phyloP scores from a whole-genome alignment of 1,140 invertebrate species.

The Thaumatotibia leucotreta region DNA sequence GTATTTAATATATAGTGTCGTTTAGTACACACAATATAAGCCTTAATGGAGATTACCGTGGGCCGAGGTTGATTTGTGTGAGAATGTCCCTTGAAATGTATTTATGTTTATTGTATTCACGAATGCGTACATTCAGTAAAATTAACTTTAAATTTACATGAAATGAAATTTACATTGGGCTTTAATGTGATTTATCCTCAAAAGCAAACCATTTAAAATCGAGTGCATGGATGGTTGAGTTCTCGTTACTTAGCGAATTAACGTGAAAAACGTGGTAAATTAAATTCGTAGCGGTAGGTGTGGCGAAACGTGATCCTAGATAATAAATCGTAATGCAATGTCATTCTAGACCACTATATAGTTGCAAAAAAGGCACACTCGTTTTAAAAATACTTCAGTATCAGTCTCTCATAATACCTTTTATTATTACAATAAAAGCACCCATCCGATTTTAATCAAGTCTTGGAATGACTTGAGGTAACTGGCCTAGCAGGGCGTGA shows the following conservation, averaged over 20 bases:
- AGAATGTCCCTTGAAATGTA: too few species aligned
- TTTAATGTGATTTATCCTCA: neutral
- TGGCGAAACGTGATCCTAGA: neutral
- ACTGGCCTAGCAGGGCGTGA: neutral
- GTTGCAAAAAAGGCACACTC: neutral
- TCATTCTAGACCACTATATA: neutral
- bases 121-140: neutral
- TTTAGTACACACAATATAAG: too few species aligned
- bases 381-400: neutral
- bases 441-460: neutral
- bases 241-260: neutral
- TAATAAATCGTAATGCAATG: neutral
- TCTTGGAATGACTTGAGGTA: neutral
- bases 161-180: neutral
- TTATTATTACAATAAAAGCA: neutral
- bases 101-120: neutral
- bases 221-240: neutral
- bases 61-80: too few species aligned
- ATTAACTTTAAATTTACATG: neutral
- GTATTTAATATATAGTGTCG: too few species aligned
- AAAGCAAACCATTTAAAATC: neutral
- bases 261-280: neutral
- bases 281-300: neutral
- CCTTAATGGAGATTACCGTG: too few species aligned
- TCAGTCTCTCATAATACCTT: neutral